Percentiles rank a stretch among this genome's conserved stretches.
phyloP scores from a whole-genome alignment of 2,888 invertebrate genomes.

The Orchestes rusci region DNA sequence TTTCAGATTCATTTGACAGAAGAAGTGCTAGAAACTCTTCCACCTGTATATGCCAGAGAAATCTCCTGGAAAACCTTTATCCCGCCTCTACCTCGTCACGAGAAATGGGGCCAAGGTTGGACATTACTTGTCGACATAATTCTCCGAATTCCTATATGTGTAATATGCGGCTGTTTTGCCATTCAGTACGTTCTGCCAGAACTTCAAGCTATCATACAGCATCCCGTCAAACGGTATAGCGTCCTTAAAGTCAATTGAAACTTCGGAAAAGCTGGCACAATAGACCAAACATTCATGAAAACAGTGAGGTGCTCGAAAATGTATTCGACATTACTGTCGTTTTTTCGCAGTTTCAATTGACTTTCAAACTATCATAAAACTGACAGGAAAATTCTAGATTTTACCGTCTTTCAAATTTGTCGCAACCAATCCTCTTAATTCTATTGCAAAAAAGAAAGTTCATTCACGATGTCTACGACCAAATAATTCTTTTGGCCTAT shows the following conservation, averaged over 20 bases:
- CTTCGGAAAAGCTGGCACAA: too few relatives aligned
- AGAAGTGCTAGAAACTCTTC: slow-evolving; percentile 44
- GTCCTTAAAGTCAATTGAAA: too few relatives aligned
- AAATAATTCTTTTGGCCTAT: slow-evolving; percentile 53
- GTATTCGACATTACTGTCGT: too few relatives aligned
- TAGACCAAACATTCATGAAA: too few relatives aligned
- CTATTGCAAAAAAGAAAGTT: slow-evolving; percentile 53
- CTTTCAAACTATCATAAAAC: neutral
- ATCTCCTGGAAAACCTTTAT: slow-evolving; percentile 67
- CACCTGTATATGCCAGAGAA: slow-evolving; percentile 46
- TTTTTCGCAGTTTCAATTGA: neutral
- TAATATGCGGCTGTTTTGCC: slow-evolving; percentile 62
- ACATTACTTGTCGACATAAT: slow-evolving; percentile 61
- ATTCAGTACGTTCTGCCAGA: slow-evolving; percentile 51
- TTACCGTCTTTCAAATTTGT: slow-evolving; percentile 56
- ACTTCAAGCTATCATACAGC: slow-evolving; percentile 51
- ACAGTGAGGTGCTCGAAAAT: too few relatives aligned
- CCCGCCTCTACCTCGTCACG: slow-evolving; percentile 55
- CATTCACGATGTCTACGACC: slow-evolving; percentile 51
- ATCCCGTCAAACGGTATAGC: slow-evolving; percentile 52
- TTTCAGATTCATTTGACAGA: slow-evolving; percentile 34
- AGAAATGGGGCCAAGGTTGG: slow-evolving; percentile 52
- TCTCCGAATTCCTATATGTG: slow-evolving; percentile 59
- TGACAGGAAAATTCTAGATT: slow-evolving; percentile 37
- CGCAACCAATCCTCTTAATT: slow-evolving; percentile 47